Percentiles rank a stretch among this genome's conserved stretches.
These are phyloP conservation scores for Cyrtorhinus lividipennis DNA, from an alignment of 1,140 invertebrate species.

Conservation along the genomic window DNA sequence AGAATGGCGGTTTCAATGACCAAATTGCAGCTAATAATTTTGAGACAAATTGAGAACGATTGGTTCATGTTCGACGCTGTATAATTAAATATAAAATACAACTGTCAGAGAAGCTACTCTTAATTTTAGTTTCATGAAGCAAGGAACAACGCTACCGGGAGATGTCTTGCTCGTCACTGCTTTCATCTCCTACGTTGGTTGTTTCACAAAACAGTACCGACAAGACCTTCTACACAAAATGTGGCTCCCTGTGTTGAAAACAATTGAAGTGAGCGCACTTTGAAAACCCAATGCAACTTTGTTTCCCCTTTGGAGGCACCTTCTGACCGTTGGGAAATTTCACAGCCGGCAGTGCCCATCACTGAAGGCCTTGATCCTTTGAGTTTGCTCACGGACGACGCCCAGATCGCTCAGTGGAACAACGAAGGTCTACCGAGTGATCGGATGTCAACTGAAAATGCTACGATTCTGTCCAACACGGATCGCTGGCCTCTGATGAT, in stretches of 20 bases:
- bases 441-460: slow-evolving; percentile 93
- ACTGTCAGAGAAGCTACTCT: too few species aligned
- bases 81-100: too few species aligned
- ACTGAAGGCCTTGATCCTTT: slow-evolving; percentile 78
- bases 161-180: slow-evolving; percentile 85
- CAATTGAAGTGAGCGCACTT: slow-evolving; percentile 44
- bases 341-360: slow-evolving; percentile 59
- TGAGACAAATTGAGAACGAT: too few species aligned
- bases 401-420: slow-evolving; percentile 86
- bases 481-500: slow-evolving; percentile 97
- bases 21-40: too few species aligned
- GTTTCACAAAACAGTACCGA: slow-evolving; percentile 86
- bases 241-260: slow-evolving; percentile 67
- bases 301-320: too few species aligned
- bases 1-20: too few species aligned
- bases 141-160: slow-evolving; percentile 79
- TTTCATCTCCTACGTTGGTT: slow-evolving; percentile 92
- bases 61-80: too few species aligned
- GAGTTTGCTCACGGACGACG: slow-evolving; percentile 78
- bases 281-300: background rate
- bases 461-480: slow-evolving; percentile 82
- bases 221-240: slow-evolving; percentile 75
- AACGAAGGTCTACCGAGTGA: slow-evolving; percentile 91
- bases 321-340: background rate
- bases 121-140: slow-evolving; percentile 53